phyloP scores from a whole-genome alignment of 1,140 invertebrate genomes.

The Danaus melanippus region DNA sequence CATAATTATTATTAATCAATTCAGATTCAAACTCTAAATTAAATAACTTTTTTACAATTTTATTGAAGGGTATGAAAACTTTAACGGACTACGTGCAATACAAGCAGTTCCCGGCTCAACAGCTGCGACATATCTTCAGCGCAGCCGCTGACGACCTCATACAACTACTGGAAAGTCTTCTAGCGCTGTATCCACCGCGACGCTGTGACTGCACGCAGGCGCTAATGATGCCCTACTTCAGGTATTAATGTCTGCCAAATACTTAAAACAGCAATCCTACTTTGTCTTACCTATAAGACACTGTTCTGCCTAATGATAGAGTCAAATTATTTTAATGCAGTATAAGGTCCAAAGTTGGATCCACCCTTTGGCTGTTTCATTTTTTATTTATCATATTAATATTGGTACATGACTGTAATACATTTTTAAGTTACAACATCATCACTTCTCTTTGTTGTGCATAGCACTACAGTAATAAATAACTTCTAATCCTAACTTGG shows the following conservation, averaged over 20 bases:
- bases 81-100: slow-evolving; percentile 96
- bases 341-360: no score
- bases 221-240: slow-evolving; percentile 87
- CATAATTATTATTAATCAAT: no score
- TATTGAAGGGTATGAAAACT: slow-evolving; percentile 79
- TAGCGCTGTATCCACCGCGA: slow-evolving; percentile 89
- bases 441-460: no score
- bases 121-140: slow-evolving; percentile 94
- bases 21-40: no score
- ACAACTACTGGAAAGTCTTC: slow-evolving; percentile 83
- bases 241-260: slow-evolving; percentile 53
- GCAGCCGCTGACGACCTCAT: slow-evolving; percentile 96
- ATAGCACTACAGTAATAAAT: no score
- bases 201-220: slow-evolving; percentile 87
- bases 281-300: background rate
- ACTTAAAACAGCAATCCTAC: background rate
- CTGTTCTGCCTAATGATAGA: no score
- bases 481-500: no score
- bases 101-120: slow-evolving; percentile 87
- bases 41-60: background rate
- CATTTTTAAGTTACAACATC: no score
- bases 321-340: no score
- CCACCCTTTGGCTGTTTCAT: no score
- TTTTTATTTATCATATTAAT: no score
- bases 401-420: no score